Percentiles rank a stretch among this genome's conserved stretches.
These are phyloP conservation scores for Manis crassicaudata DNA, from an alignment of 2,797 vertebrate genomes.

Conservation along the genomic window DNA sequence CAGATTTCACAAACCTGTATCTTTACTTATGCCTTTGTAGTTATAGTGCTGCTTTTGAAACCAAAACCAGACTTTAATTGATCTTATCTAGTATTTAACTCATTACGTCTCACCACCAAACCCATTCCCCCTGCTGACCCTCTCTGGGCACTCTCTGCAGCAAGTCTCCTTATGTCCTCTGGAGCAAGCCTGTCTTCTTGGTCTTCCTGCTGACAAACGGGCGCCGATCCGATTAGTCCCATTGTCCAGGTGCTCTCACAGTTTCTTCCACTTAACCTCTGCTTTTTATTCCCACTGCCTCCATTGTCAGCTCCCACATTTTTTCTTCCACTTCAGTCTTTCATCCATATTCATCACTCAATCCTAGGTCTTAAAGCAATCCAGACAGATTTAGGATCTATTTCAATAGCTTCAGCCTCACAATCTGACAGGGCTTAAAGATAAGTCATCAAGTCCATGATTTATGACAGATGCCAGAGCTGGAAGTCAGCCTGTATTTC, in stretches of 20 bases:
- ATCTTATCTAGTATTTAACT: not conserved
- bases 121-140: not conserved
- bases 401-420: not conserved
- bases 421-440: not conserved
- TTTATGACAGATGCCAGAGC: not conserved
- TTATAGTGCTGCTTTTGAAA: not conserved
- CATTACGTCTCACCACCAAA: not conserved
- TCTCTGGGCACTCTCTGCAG: not conserved
- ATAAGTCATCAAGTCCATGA: not conserved
- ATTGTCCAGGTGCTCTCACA: not conserved
- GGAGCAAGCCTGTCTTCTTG: not conserved
- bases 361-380: not conserved
- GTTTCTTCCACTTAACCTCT: not conserved
- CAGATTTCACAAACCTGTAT: not conserved
- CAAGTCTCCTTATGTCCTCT: not conserved
- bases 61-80: not conserved
- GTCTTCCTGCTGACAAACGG: not conserved
- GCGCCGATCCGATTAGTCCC: not conserved
- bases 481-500: not conserved
- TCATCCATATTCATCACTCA: not conserved
- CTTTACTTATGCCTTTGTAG: not conserved
- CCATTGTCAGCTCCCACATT: not conserved
- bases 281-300: not conserved
- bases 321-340: not conserved
- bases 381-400: not conserved